Base-by-base conservation (phyloP, 1,140 invertebrate genomes). In the Pachypsylla venusta region DNA sequence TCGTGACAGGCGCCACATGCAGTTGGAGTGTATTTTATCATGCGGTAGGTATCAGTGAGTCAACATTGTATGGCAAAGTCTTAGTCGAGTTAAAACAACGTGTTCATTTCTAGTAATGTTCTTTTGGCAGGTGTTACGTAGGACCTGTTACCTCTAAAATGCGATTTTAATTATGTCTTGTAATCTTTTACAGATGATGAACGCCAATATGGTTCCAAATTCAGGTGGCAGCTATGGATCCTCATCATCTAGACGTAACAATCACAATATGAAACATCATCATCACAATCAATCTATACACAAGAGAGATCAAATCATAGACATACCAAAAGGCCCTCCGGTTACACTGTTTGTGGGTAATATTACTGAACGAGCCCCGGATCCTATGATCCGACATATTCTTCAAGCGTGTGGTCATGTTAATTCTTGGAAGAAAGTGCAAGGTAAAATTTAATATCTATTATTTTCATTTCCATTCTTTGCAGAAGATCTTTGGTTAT, bases 271-370 rank as follows among this genome's bases (percentile, higher is more conserved):
- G 14, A 28, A 28, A n/a, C 12, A 19, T 19, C 48, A 26, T 24
- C 22, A 59, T 22, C 56, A 55, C 7, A 14, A 57, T 1, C 58
- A 24, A 12, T 12, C 28, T 5, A n/a, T 55, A 42, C 39, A 57
- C 10, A 42, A 53, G 27, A 48, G 42, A 28, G 25, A 48, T 60
- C 59, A 63, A 40, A 60, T 60, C 53, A 55, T 70, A 10, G 56
- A 64, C 2, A 71, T 53, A 67, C 70, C 71, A 63, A 77, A 80
- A 56, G 91, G 89, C 1, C 91, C 93, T 0, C 81, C 92, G 0
- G 93, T 98, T 14, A 98, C 94, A 16, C 94, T 99, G 0, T 99
- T 99, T 75, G 91, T 98, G 53, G 95, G 96, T 22, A 99, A 98
- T 73, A 99, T 99, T 59, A 91, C 90, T 67, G 92, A 97, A 64